Evolutionary conservation across 1,140 invertebrate genomes (phyloP), one percentile per base, ranked within the genome.

Genomic region (Aporrectodea caliginosa): DNA sequence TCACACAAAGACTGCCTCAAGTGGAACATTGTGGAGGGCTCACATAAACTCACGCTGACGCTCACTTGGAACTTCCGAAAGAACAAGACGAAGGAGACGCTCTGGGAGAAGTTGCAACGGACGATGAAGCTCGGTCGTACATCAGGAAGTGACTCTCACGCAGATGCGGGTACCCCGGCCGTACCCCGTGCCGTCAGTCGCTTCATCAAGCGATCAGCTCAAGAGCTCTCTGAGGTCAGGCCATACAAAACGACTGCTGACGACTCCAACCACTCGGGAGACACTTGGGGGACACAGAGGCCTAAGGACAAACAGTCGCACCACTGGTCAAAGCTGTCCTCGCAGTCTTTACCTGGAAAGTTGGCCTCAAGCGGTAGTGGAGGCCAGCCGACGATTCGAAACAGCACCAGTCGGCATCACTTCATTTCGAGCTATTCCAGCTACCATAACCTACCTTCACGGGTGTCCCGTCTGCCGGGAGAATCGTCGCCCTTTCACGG

Each of bases 1-100:
- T 32, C 73, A 6, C 74, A 79, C 35, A 79, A 76, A 32, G 79
- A 79, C 79, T 79, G 74, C 43, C 73, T 79, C 27, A 79, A 79
- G 73, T 79, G 79, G 79, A 76, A 34, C 16, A 68, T 79, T 27
- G 27, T 43, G 2, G 79, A 79, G 31, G 30, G 73, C 16, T 79
- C 79, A 14, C 79, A 79, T 68, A 79, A 79, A 33, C 70, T 79
- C 34, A 79, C 70, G 27, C 35, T 79, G 27, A 77, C 79, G 16
- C 74, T 79, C 27, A 79, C 73, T 0, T 79, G 79, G 79, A 71
- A 75, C 70, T 69, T 58, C 34, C 35, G 58, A 22, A 35, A 79
- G 22, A 33, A 29, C 35, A 69, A 35, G 16, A 69, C 29, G 30
- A 79, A 79, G 69, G 72, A 79, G 58, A 79, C 70, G 1, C 72